Evolutionary conservation across 1,140 invertebrate genomes (phyloP).

Genomic region (Drosophila varians): DNA sequence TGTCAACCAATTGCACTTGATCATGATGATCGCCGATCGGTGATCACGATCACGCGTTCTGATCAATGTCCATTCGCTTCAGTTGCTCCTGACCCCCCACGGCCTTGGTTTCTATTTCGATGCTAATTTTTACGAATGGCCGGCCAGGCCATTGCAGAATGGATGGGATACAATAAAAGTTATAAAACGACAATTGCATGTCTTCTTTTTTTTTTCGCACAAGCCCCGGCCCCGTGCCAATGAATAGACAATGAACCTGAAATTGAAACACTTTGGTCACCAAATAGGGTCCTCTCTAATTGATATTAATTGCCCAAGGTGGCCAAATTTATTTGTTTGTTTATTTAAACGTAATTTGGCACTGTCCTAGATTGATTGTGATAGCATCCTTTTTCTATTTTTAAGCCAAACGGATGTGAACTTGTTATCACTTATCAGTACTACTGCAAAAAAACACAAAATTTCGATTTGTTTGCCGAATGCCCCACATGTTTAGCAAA

Average conservation of each 20-base stretch:
- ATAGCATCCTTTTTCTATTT: background rate
- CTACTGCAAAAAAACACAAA: background rate
- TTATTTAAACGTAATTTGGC: background rate
- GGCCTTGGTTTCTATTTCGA: constrained; percentile 45
- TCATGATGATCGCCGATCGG: constrained; percentile 20
- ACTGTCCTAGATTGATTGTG: background rate
- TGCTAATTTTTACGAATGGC: constrained; percentile 23
- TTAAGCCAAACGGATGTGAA: constrained; percentile 12
- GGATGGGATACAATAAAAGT: background rate
- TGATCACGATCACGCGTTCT: constrained; percentile 47
- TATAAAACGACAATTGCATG: background rate
- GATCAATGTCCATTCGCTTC: constrained; percentile 42
- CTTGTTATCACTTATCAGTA: constrained; percentile 6
- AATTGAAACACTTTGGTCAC: background rate
- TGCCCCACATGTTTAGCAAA: background rate
- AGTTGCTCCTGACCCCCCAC: constrained; percentile 1
- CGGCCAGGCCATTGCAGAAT: too few relatives aligned
- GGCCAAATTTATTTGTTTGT: constrained; percentile 1
- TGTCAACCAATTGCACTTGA: constrained; percentile 46
- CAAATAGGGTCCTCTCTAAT: background rate
- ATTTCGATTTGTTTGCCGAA: constrained; percentile 11
- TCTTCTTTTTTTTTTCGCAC: constrained; percentile 7
- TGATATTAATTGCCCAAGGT: constrained; percentile 2
- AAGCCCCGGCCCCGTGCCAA: background rate
- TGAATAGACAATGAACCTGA: background rate